Percentiles rank a stretch among this genome's conserved stretches.
Evolutionary conservation across 2,797 vertebrate genomes (phyloP).

Genomic region (Hydrocynus forskahlii): DNA sequence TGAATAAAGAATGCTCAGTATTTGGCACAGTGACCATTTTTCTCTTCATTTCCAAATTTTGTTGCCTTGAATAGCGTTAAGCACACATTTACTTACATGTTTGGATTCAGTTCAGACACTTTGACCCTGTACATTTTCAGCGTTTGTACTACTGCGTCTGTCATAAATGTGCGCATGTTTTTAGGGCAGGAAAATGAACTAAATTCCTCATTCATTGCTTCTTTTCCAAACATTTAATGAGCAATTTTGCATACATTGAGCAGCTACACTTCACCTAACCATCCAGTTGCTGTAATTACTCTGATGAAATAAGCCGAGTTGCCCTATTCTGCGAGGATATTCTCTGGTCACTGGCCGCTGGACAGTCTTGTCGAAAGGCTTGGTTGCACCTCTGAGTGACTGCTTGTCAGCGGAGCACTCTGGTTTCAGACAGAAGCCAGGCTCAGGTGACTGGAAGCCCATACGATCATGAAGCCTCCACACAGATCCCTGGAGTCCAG

Average conservation of each 20-base stretch:
- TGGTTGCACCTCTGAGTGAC: constrained; percentile 70
- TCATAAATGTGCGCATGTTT: too few species aligned
- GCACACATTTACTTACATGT: too few species aligned
- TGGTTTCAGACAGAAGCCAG: constrained; percentile 74
- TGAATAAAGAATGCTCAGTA: too few species aligned
- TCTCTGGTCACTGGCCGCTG: constrained; percentile 38
- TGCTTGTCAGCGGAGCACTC: constrained; percentile 77
- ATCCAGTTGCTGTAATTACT: constrained; percentile 50
- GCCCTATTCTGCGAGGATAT: constrained; percentile 34
- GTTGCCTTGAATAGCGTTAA: too few species aligned
- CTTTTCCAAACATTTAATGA: neutral
- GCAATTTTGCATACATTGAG: constrained; percentile 13
- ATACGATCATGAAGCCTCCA: constrained; percentile 48
- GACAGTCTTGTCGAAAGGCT: constrained; percentile 67
- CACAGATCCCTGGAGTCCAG: constrained; percentile 43
- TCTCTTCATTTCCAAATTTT: too few species aligned
- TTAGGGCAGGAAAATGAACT: too few species aligned
- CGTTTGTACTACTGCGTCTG: too few species aligned
- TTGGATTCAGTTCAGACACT: too few species aligned
- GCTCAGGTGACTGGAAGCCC: constrained; percentile 73
- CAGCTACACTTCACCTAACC: constrained; percentile 27
- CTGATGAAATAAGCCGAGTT: constrained; percentile 44
- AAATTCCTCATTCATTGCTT: neutral
- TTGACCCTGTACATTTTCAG: too few species aligned
- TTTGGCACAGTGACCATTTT: too few species aligned